Evolutionary conservation across 2,797 vertebrate species (phyloP).

Genomic region (Lutjanus campechanus): DNA sequence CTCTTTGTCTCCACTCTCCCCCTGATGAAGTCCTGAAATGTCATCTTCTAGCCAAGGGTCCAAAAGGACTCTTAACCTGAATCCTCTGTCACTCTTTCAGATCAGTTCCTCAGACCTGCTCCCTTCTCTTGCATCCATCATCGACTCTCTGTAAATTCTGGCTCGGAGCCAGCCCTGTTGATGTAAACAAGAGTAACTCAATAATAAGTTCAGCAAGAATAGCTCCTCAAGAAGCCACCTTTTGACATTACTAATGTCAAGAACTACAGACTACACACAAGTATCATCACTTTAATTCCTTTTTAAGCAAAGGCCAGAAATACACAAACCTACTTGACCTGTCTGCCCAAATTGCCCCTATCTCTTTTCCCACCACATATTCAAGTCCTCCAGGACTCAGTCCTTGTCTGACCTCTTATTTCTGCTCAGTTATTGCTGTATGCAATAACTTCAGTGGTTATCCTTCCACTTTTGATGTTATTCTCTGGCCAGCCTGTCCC

Average conservation of each 20-base stretch:
- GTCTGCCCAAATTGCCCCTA: constrained; percentile 1
- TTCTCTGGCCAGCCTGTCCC: not conserved
- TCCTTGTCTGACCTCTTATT: constrained; percentile 11
- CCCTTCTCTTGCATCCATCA: not conserved
- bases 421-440: not conserved
- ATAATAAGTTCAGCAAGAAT: constrained; percentile 4
- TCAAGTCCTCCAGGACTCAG: not conserved
- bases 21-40: not conserved
- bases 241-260: constrained; percentile 29
- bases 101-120: not conserved
- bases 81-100: constrained; percentile 1
- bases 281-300: not conserved
- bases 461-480: not conserved
- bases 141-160: not conserved
- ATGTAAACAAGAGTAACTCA: not conserved
- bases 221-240: not conserved
- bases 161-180: constrained; percentile 4
- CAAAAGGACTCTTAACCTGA: constrained; percentile 10
- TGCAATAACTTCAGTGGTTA: not conserved
- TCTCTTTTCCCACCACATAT: not conserved
- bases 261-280: constrained; percentile 14
- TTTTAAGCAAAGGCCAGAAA: constrained; percentile 24
- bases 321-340: constrained; percentile 10
- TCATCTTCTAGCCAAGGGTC: not conserved
- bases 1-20: constrained; percentile 12